phyloP scores from a whole-genome alignment of 2,888 invertebrate genomes.

The Ochropleura leucogaster region DNA sequence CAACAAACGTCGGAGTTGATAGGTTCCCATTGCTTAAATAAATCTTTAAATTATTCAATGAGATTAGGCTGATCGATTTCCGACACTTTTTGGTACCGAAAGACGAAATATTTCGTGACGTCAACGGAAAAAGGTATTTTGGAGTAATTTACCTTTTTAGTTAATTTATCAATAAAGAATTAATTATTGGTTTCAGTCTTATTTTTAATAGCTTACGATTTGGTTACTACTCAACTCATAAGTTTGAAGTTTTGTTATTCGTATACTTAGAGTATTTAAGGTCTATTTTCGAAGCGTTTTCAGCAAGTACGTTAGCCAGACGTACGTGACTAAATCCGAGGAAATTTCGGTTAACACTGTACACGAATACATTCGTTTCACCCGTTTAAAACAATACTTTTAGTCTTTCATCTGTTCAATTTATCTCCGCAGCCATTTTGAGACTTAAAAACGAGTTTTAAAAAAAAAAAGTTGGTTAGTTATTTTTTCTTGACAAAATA shows the following conservation, averaged over 20 bases:
- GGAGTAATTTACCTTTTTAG: not conserved
- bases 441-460: not conserved
- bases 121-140: not conserved
- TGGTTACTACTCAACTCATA: not conserved
- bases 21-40: constrained; percentile 67
- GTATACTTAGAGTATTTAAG: no score
- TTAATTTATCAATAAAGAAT: not conserved
- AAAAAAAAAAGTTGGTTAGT: not conserved
- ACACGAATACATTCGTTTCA: not conserved
- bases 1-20: constrained; percentile 60
- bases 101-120: constrained; percentile 22
- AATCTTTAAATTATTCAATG: constrained; percentile 77
- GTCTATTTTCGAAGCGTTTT: not conserved
- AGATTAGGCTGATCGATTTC: constrained; percentile 72
- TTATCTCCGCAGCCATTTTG: not conserved
- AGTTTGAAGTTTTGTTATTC: not conserved
- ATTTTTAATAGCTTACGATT: not conserved
- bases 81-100: constrained; percentile 46
- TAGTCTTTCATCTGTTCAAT: not conserved
- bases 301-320: not conserved
- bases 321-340: not conserved
- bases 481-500: not conserved
- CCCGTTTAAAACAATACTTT: not conserved
- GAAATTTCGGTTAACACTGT: not conserved
- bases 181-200: not conserved